Evolutionary conservation across 1,140 invertebrate species (phyloP).

Genomic region (Euwallacea fornicatus): DNA sequence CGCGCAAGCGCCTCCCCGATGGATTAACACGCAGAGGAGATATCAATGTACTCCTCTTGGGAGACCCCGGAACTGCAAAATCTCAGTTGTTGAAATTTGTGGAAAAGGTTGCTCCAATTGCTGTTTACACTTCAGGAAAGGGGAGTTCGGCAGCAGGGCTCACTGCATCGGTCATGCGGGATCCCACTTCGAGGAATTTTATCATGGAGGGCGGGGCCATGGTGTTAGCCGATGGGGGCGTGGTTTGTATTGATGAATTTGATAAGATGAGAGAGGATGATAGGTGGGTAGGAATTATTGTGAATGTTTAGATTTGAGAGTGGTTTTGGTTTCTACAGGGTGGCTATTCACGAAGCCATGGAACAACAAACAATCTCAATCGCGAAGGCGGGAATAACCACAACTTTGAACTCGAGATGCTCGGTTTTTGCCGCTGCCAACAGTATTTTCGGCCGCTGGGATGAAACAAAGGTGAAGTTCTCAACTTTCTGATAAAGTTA

Average conservation of each 20-base stretch:
- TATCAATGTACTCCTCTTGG: conserved; percentile 93
- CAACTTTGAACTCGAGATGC: conserved; percentile 96
- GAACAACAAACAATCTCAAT: conserved; percentile 99
- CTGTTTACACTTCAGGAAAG: conserved; percentile 96
- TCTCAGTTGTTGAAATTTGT: conserved; percentile 98
- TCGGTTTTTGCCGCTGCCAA: conserved; percentile 98
- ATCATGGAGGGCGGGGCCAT: conserved; percentile 99
- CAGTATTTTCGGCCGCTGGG: conserved; percentile 98
- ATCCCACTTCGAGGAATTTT: conserved; percentile 93
- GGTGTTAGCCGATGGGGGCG: conserved; percentile 98
- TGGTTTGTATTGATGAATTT: conserved; percentile 99
- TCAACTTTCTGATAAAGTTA: neutral
- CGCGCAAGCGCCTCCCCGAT: conserved; percentile 89
- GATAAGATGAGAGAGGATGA: conserved; percentile 99
- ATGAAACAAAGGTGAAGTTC: conserved; percentile 78
- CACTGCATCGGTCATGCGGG: conserved; percentile 95
- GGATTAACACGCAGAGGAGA: conserved; percentile 94
- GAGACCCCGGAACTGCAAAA: conserved; percentile 99
- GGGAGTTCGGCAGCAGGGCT: conserved; percentile 98
- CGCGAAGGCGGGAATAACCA: conserved; percentile 99
- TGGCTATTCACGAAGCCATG: conserved; percentile 99
- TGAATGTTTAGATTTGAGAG: neutral
- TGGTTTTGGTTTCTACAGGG: conserved; percentile 57
- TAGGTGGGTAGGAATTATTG: conserved; percentile 26
- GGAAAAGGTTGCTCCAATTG: conserved; percentile 93